A percentile compares a stretch with the other conserved stretches of the same genome.
Conservation (phyloP, 2,113 vertebrate species). For the Gambusia holbrooki region DNA sequence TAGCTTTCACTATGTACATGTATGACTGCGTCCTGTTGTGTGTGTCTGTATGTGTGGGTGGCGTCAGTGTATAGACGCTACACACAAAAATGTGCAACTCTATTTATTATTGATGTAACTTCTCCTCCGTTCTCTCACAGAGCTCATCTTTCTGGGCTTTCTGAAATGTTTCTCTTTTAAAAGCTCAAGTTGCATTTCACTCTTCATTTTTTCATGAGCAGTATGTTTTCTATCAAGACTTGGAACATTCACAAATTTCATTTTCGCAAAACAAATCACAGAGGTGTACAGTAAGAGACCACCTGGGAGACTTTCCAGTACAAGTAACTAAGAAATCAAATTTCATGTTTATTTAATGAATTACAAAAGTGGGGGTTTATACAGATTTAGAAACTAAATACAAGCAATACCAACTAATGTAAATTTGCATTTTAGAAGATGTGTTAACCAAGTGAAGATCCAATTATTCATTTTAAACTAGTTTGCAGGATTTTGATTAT, state of each 20-base stretch:
- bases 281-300: slow-evolving; percentile 37
- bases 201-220: slow-evolving; percentile 74
- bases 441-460: too few species aligned
- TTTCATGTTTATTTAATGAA: slow-evolving; percentile 29
- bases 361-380: slow-evolving; percentile 23
- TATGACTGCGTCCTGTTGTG: neutral
- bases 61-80: neutral
- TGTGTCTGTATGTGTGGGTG: neutral
- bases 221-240: slow-evolving; percentile 54
- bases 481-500: neutral
- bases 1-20: neutral
- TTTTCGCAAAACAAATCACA: slow-evolving; percentile 53
- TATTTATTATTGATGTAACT: slow-evolving; percentile 74
- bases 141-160: slow-evolving; percentile 66
- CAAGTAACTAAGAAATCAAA: slow-evolving; percentile 3
- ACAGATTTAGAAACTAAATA: slow-evolving; percentile 6
- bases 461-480: neutral
- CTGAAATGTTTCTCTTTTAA: slow-evolving; percentile 60
- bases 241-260: slow-evolving; percentile 52
- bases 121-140: slow-evolving; percentile 31
- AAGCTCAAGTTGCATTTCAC: slow-evolving; percentile 68
- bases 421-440: too few species aligned
- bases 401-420: neutral
- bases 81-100: slow-evolving; percentile 14
- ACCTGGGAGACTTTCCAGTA: slow-evolving; percentile 36